Conservation (phyloP, 2,888 invertebrate species). For the Cosmopolites sordidus region DNA sequence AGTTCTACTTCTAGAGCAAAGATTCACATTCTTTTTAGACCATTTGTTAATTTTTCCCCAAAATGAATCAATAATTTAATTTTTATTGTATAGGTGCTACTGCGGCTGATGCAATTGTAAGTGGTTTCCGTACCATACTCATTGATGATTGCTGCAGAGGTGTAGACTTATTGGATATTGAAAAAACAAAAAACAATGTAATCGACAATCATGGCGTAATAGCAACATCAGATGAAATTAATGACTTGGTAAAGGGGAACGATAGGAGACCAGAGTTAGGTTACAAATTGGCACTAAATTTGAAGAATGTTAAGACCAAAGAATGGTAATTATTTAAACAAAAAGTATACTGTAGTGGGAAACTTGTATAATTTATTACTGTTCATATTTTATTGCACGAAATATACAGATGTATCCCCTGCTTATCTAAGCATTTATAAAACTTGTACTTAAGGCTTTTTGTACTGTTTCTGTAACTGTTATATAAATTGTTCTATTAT, state of each 20-base stretch:
- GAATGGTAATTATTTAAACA: background rate
- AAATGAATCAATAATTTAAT: background rate
- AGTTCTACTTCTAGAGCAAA: too few relatives aligned
- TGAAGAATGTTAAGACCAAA: background rate
- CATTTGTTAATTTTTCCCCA: background rate
- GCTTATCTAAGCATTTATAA: too few relatives aligned
- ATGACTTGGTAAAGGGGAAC: conserved; percentile 78
- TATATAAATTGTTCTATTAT: background rate
- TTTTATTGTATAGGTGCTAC: conserved; percentile 63
- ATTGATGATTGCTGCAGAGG: conserved; percentile 89
- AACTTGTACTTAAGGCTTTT: too few relatives aligned
- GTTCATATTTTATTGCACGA: too few relatives aligned
- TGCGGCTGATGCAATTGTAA: conserved; percentile 76
- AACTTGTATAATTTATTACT: too few relatives aligned
- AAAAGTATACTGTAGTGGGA: too few relatives aligned
- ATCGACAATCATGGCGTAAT: conserved; percentile 72
- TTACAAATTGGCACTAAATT: conserved; percentile 78
- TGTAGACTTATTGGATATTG: conserved; percentile 79
- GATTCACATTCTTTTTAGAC: background rate
- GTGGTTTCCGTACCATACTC: conserved; percentile 82
- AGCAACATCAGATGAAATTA: conserved; percentile 70
- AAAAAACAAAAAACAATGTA: conserved; percentile 70
- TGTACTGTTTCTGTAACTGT: too few relatives aligned
- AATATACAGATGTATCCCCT: too few relatives aligned
- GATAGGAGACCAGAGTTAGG: conserved; percentile 83